phyloP scores from a whole-genome alignment of 2,113 vertebrate genomes.

The Pachycephala philippinensis region DNA sequence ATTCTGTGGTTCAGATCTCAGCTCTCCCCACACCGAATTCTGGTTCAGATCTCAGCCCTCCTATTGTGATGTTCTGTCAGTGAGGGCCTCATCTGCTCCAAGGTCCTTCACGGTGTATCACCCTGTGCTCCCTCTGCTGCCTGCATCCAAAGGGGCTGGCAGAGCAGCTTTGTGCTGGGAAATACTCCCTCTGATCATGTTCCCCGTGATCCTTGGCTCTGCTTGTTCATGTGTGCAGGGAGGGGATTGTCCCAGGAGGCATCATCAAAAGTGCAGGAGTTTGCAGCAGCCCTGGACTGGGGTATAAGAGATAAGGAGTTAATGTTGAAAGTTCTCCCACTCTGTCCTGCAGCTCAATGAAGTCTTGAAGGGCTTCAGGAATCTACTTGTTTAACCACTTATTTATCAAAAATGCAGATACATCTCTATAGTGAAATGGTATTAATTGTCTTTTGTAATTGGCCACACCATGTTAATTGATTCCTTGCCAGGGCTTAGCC shows the following conservation, averaged over 20 bases:
- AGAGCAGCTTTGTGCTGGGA: not conserved
- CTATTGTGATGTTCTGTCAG: not conserved
- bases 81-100: not conserved
- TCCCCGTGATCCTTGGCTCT: not conserved
- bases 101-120: not conserved
- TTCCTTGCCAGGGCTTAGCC: not conserved
- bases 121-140: not conserved
- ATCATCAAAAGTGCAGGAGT: accelerated
- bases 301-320: not conserved
- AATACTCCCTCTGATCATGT: not conserved
- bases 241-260: not conserved
- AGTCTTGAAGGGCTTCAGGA: not conserved
- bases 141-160: not conserved
- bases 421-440: not conserved
- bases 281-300: not conserved
- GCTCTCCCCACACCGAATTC: not conserved
- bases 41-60: not conserved
- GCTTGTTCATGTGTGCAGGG: not conserved
- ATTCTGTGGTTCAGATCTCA: not conserved
- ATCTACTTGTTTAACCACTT: not conserved
- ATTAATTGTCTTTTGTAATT: not conserved
- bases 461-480: accelerated
- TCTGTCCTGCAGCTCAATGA: not conserved
- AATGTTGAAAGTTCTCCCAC: not conserved
- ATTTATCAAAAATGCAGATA: not conserved